These are phyloP conservation scores for Xenotilapia leptura DNA, from an alignment of 2,113 vertebrate genomes.

Conservation along the genomic window DNA sequence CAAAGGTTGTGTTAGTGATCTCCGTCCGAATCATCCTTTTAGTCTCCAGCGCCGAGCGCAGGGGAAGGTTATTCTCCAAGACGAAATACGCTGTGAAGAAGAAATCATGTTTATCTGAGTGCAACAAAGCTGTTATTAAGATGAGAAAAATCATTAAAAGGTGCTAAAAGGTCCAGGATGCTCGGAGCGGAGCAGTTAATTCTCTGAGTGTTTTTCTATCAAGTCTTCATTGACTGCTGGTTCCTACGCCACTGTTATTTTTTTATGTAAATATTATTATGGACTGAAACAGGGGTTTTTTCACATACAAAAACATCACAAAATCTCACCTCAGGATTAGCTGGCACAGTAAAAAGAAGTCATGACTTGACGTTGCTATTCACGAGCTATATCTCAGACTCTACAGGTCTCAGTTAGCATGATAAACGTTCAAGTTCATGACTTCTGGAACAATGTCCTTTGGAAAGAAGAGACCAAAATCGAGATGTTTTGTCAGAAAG, in stretches of 20 bases:
- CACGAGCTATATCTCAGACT: neutral
- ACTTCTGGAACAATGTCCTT: neutral
- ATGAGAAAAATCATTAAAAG: neutral
- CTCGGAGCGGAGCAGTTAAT: neutral
- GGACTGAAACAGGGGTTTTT: neutral
- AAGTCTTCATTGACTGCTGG: neutral
- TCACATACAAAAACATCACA: neutral
- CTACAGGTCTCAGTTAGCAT: neutral
- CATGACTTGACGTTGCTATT: neutral
- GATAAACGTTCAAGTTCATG: neutral
- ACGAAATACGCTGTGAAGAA: slow-evolving; percentile 75
- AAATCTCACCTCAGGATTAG: neutral
- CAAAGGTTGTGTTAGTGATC: slow-evolving; percentile 81
- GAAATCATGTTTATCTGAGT: neutral
- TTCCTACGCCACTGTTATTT: neutral
- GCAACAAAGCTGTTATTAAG: neutral
- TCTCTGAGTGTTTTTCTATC: neutral
- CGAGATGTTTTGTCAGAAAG: neutral
- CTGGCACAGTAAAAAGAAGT: neutral
- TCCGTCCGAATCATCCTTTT: slow-evolving; percentile 76
- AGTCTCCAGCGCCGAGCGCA: slow-evolving; percentile 71
- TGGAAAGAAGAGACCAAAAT: neutral
- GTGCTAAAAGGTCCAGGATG: neutral
- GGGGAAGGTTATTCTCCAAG: slow-evolving; percentile 81
- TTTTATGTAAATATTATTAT: neutral